Evolutionary conservation across 2,113 vertebrate species (phyloP), one percentile per base, ranked within the genome.

Genomic region (Puntigrus tetrazona): DNA sequence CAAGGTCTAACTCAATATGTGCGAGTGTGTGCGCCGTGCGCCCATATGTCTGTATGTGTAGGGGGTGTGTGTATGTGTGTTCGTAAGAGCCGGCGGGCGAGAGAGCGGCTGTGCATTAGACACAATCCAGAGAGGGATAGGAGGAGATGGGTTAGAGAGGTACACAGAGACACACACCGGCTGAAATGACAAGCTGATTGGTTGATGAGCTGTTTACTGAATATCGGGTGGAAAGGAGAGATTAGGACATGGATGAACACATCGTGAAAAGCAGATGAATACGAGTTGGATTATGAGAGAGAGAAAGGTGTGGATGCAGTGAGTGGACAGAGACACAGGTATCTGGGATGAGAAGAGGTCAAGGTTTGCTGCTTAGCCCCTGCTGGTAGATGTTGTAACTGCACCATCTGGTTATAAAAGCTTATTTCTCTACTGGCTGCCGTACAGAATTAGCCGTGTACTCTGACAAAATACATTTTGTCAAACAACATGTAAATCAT

Each of bases 1-100:
- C 91, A 91, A 93, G 92, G 93, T 93, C 92, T 92, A 88, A 89
- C 88, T 87, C 90, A 88, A 90, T 90, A 90, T 91, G 90, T 89
- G 91, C 82, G 80, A 77, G 88, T 87, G 86, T 85, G 69, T 82
- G 79, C 18, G 84, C 50, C 2, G 59, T 47, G 20, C 38, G 9
- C 43, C n/a, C 38, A 47, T 81, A 25, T 72, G 27, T 52, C 29
- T 38, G 61, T 47, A 85, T 86, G 86, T 88, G 81, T 86, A 45
- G 70, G 72, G 50, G 52, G 78, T 87, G 47, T 84, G 25, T 36
- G 50, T 73, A 69, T 89, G 43, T 72, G 86, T 86, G 85, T 78
- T 22, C 20, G 34, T 83, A 70, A 78, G 80, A 59, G 41, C 38
- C 61, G 81, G 78, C 29, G 70, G 84, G 89, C 81, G 88, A 86